Evolutionary conservation across 2,797 vertebrate species (phyloP).

Genomic region (Rhynchotus rufescens): DNA sequence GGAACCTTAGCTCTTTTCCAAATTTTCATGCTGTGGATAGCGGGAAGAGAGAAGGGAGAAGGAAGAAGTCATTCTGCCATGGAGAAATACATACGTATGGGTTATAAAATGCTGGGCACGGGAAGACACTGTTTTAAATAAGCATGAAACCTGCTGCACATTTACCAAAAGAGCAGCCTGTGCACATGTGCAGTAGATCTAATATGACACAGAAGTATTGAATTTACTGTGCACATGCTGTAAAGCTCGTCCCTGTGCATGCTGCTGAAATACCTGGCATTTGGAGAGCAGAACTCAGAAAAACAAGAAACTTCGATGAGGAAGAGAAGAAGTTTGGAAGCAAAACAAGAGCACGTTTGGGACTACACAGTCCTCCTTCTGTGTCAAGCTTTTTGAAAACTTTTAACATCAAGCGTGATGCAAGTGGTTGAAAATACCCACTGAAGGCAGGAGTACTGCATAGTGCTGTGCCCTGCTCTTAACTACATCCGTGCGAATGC

Average conservation of each 20-base stretch:
- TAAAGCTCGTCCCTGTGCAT: background rate
- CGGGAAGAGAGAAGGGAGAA: background rate
- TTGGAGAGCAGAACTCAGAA: background rate
- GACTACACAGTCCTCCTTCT: rapidly evolving
- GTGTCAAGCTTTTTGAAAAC: background rate
- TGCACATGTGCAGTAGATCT: background rate
- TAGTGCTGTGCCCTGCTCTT: background rate
- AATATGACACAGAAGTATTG: background rate
- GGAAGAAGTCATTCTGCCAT: background rate
- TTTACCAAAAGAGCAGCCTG: background rate
- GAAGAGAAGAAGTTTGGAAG: background rate
- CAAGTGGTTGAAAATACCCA: background rate
- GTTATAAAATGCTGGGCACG: background rate
- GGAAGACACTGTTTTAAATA: background rate
- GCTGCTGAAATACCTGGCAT: background rate
- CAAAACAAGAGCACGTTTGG: background rate
- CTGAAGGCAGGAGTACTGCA: background rate
- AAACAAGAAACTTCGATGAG: background rate
- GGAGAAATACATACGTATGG: rapidly evolving
- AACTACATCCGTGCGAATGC: background rate
- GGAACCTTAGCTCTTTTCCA: background rate
- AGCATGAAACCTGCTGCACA: background rate
- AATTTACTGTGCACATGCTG: background rate
- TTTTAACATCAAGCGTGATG: background rate
- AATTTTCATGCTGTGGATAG: background rate